Evolutionary conservation across 2,113 vertebrate genomes (phyloP), one percentile per base, ranked within the genome.

Genomic region (Aspidoscelis tigris): DNA sequence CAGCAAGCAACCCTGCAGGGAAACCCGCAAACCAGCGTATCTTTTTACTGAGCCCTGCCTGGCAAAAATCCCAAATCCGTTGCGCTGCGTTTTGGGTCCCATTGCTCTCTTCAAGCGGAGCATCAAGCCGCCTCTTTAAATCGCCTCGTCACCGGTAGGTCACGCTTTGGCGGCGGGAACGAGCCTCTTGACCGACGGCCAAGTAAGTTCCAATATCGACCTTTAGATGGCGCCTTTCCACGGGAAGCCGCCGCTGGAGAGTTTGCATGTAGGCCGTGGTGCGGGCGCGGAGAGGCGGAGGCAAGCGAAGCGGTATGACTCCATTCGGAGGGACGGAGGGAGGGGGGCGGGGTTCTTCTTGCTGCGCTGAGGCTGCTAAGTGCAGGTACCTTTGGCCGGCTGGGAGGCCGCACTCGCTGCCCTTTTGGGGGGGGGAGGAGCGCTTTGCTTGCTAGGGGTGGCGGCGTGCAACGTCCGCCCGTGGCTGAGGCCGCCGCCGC

Each of bases 401-500:
- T 12, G 11, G 22, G 12, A 61, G 58, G 58, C 58, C 58, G 58
- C 58, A 9, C 47, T 5, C 47, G 12, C 50, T 11, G 47, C 47
- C 83, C 79, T 39, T 64, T 26, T 3, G 43, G 58, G 11, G 69
- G 66, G 79, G 79, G 80, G 84, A 61, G 43, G 41, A 69, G 83
- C 68, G 41, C 22, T n/a, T 44, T 21, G 50, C 41, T 14, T 3
- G 44, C 21, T 18, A 61, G 68, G 65, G 50, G 41, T 33, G 18
- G 14, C 18, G 3, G 58, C 33, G 41, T 50, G 58, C 26, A 14
- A 3, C 47, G 76, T 7, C 21, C 7, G 2, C 26, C 24, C 1
- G 68, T 44, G 69, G 69, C 26, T 12, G n/a, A 73, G 69, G 55
- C 68, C 69, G 68, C 68, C 68, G 68, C n/a, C 20, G 3, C 55